Evolutionary conservation across 2,888 invertebrate genomes (phyloP), one percentile per base, ranked within the genome.

Genomic region (Zaprionus obscuricornis): DNA sequence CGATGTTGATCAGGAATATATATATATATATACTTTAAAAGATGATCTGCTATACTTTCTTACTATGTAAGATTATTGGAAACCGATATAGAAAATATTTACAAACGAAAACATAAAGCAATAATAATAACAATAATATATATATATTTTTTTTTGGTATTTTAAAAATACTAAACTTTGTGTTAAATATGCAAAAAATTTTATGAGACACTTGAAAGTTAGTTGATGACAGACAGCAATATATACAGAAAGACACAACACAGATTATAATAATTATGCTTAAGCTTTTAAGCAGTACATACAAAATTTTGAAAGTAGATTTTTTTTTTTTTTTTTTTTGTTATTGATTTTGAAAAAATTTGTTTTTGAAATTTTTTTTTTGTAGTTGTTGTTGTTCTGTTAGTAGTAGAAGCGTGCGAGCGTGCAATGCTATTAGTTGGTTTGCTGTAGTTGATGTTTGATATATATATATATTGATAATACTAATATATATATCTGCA

Each of bases 301-400:
- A 77, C 70, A 86, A 76, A 81, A 56, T 63, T 70, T 56, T 63
- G 49, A 49, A 31, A 66, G 62, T 34, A 55, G 66, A 47, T 54
- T 60, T 62, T 45, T 17, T 34, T 36, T 49, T 39, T 52, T 57
- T 37, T 7, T 22, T 39, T 50, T 40, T 33, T 20, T 33, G 34
- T 54, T 51, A 50, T 46, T 60, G 33, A 37, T 33, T 17, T 24
- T 20, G 27, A 8, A 7, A 8, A 14, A 34, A 51, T 40, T 45
- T 45, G 3, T 4, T 50, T 42, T 57, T 50, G n/a, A n/a, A n/a
- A n/a, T 57, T 37, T 7, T 22, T 39, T 50, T 40, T 33, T 20
- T 33, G 34, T 54, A 49, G 50, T 46, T 60, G 33, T 34, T 33
- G 14, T 24, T 20, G 27, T 40, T 45, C 40, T 2, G 7, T 50